Percentiles rank a stretch among this genome's conserved stretches.
Evolutionary conservation across 2,888 invertebrate species (phyloP).

Genomic region (Plusia festucae): DNA sequence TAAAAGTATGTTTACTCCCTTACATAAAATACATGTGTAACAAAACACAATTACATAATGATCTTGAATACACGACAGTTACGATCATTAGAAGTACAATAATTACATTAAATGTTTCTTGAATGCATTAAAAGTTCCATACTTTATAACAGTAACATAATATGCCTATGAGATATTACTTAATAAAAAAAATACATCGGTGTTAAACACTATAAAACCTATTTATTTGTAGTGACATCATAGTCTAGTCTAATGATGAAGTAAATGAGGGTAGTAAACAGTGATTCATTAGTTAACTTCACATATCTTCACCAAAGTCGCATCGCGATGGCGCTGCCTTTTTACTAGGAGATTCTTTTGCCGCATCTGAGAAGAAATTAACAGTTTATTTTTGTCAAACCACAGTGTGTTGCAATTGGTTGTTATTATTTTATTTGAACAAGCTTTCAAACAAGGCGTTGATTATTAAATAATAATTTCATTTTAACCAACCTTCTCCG

Average conservation of each 20-base stretch:
- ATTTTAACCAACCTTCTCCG: conserved; percentile 65
- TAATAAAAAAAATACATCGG: conserved; percentile 37
- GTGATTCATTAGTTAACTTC: conserved; percentile 26
- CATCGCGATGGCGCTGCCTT: conserved; percentile 72
- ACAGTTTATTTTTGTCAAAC: too few species aligned
- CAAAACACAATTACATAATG: conserved; percentile 32
- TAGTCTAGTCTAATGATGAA: conserved; percentile 10
- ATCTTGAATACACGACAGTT: conserved; percentile 21
- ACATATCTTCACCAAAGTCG: conserved; percentile 68
- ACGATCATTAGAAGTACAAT: conserved; percentile 9
- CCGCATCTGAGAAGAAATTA: conserved; percentile 56
- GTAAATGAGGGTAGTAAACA: conserved; percentile 25
- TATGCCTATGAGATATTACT: conserved; percentile 38
- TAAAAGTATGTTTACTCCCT: conserved; percentile 28
- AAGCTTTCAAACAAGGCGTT: too few species aligned
- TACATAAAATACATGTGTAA: conserved; percentile 27
- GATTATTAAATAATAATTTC: too few species aligned
- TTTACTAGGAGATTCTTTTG: conserved; percentile 72
- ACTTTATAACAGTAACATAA: conserved; percentile 23
- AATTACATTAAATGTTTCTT: conserved; percentile 32
- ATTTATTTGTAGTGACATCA: conserved; percentile 33
- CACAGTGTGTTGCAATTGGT: neutral
- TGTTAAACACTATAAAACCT: conserved; percentile 46
- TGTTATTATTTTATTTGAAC: too few species aligned
- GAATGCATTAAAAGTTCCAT: conserved; percentile 18